These are phyloP conservation scores for Tamandua tetradactyla DNA, from an alignment of 2,797 vertebrate species.

Conservation along the genomic window DNA sequence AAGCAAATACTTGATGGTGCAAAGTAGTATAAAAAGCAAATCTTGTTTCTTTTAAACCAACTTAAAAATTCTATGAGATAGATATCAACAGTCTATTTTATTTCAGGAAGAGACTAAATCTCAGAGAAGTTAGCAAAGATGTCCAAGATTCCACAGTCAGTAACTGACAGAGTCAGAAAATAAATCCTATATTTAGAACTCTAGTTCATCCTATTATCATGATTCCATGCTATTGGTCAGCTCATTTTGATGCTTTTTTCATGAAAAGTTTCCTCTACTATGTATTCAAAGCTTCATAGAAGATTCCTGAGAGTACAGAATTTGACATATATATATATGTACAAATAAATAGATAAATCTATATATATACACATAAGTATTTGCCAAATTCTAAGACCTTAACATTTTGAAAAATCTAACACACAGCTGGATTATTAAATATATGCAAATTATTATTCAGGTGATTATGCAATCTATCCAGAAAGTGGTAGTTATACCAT, in stretches of 20 bases:
- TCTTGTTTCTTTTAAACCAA: background rate
- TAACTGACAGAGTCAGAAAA: background rate
- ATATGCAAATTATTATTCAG: constrained; percentile 62
- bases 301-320: background rate
- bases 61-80: background rate
- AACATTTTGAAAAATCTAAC: constrained; percentile 36
- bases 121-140: background rate
- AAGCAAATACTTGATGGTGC: background rate
- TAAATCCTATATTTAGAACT: background rate
- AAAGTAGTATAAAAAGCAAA: background rate
- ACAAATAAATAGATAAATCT: background rate
- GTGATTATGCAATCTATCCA: constrained; percentile 58
- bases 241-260: background rate
- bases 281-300: background rate
- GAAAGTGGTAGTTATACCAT: constrained; percentile 55
- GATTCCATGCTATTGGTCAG: background rate
- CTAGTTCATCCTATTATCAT: background rate
- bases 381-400: background rate
- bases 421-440: constrained; percentile 14
- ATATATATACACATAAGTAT: background rate
- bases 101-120: background rate
- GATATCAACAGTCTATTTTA: background rate
- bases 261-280: background rate
- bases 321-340: background rate
- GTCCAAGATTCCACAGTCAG: background rate